Percentiles rank a stretch among this genome's conserved stretches.
Evolutionary conservation across 2,888 invertebrate genomes (phyloP).

Genomic region (Diogma glabrata): DNA sequence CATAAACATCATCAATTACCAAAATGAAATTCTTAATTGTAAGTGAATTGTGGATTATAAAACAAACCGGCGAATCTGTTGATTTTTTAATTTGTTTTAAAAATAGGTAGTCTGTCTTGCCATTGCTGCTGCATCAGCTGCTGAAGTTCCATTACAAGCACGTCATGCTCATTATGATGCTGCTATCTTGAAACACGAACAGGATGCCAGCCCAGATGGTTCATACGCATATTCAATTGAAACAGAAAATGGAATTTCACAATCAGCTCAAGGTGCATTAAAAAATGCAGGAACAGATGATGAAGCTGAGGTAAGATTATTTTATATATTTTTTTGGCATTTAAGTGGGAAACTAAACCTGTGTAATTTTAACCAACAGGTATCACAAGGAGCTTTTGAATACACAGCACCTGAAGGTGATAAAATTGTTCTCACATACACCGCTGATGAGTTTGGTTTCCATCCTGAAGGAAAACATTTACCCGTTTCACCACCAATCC

Average conservation of each 20-base stretch:
- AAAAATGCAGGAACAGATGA: slow-evolving; percentile 37
- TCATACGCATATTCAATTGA: slow-evolving; percentile 31
- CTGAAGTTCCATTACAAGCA: too few relatives aligned
- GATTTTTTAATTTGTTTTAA: too few relatives aligned
- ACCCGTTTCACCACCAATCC: slow-evolving; percentile 27
- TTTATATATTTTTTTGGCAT: too few relatives aligned
- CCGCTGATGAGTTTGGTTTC: slow-evolving; percentile 9
- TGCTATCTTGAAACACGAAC: too few relatives aligned
- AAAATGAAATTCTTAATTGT: too few relatives aligned
- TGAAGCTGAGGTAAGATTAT: slow-evolving; percentile 28
- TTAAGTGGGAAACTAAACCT: too few relatives aligned
- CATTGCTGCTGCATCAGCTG: neutral
- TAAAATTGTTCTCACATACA: neutral
- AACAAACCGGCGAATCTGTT: too few relatives aligned
- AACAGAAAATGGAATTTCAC: slow-evolving; percentile 41
- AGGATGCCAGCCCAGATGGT: slow-evolving; percentile 19
- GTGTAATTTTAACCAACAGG: too few relatives aligned
- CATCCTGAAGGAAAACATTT: slow-evolving; percentile 21
- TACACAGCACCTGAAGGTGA: neutral
- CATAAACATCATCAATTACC: too few relatives aligned
- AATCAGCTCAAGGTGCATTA: slow-evolving; percentile 39
- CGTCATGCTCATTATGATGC: too few relatives aligned
- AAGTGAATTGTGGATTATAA: too few relatives aligned
- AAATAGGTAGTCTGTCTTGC: too few relatives aligned
- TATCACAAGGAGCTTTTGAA: neutral